Conservation (phyloP, 1,140 invertebrate species). For the Matsumurasca onukii region DNA sequence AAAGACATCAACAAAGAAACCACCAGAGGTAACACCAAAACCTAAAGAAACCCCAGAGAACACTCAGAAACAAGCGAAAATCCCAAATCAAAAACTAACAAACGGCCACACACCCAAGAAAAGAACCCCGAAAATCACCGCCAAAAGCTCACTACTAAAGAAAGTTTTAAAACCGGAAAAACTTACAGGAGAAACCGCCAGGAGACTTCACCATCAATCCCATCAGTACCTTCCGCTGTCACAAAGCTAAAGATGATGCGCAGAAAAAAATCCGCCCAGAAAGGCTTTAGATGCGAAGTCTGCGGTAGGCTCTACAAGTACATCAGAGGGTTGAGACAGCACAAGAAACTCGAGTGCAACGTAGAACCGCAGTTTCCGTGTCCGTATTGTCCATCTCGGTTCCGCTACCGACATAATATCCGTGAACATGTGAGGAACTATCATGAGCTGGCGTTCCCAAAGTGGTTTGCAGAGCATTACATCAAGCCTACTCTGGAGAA, state of each 20-base stretch:
- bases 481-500: neutral
- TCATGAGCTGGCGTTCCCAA: neutral
- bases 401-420: conserved; percentile 15
- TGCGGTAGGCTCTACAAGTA: conserved; percentile 8
- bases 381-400: conserved; percentile 42
- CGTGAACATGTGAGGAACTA: neutral
- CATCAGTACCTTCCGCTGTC: no score
- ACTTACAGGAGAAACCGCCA: no score
- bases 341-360: conserved; percentile 55
- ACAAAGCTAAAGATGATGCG: no score
- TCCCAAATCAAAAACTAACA: no score
- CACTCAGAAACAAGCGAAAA: no score
- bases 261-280: neutral
- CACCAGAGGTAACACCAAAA: no score
- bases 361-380: conserved; percentile 53
- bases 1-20: neutral
- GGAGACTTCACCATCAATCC: no score
- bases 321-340: conserved; percentile 35
- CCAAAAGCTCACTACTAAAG: no score
- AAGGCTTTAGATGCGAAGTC: neutral
- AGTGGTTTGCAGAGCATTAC: neutral
- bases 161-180: no score
- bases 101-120: no score
- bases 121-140: no score
- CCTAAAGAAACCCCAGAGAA: no score